phyloP scores from a whole-genome alignment of 1,140 invertebrate genomes.

The Temnothorax curvispinosus region DNA sequence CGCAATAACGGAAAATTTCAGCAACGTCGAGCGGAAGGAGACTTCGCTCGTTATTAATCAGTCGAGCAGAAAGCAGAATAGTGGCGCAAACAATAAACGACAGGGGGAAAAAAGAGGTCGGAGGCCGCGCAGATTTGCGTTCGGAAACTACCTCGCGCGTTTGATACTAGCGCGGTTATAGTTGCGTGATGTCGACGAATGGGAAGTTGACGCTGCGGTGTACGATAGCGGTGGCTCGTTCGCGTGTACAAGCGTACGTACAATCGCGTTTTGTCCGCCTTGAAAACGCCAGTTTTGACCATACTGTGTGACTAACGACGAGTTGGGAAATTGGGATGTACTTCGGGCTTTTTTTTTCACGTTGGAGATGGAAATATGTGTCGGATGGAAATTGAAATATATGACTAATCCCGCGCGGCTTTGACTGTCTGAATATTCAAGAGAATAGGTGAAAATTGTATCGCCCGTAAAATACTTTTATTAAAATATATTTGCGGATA shows the following conservation, averaged over 20 bases:
- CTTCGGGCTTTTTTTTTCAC: background rate
- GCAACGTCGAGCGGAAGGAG: background rate
- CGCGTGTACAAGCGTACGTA: background rate
- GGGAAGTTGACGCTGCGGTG: conserved; percentile 4
- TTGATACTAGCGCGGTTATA: conserved; percentile 25
- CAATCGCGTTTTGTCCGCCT: conserved; percentile 34
- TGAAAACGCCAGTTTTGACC: conserved; percentile 25
- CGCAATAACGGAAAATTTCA: conserved; percentile 13
- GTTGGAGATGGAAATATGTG: background rate
- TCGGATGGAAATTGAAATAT: conserved; percentile 45
- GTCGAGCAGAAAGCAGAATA: conserved; percentile 9
- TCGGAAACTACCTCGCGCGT: background rate
- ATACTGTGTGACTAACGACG: conserved; percentile 7
- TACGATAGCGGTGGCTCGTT: background rate
- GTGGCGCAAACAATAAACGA: conserved; percentile 26
- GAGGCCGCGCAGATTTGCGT: background rate
- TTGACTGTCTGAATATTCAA: conserved; percentile 9
- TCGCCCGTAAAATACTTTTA: background rate
- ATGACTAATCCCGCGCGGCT: background rate
- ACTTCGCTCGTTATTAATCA: conserved; percentile 34
- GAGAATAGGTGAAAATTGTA: background rate
- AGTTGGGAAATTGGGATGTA: conserved; percentile 22
- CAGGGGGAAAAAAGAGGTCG: background rate
- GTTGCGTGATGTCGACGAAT: conserved; percentile 38
- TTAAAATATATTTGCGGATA: background rate